Percentiles rank a stretch among this genome's conserved stretches.
Conservation (phyloP, 2,888 invertebrate genomes). For the Sminthurides aquaticus region DNA sequence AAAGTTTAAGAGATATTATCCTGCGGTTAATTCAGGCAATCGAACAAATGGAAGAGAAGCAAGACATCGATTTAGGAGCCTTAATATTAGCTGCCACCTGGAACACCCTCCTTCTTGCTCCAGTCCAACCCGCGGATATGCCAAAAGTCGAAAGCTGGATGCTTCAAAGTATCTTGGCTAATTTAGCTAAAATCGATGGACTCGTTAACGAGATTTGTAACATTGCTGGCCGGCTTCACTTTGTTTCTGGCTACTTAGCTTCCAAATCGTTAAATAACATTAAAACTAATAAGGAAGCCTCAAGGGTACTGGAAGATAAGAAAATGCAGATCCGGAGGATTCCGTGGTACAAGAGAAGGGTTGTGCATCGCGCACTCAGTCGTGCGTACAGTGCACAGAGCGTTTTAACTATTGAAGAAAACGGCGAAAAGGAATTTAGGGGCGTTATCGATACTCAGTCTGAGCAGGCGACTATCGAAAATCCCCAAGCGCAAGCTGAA, state of each 20-base stretch:
- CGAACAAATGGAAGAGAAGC: not conserved
- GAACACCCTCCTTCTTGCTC: not conserved
- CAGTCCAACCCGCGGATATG: not conserved
- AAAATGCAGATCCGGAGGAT: not conserved
- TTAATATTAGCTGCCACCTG: not conserved
- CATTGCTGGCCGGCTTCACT: not conserved
- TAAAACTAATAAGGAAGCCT: not conserved
- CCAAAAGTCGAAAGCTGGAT: not conserved
- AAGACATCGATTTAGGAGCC: conserved; percentile 5
- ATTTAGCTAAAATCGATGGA: not conserved
- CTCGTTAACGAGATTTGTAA: not conserved
- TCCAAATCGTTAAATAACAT: not conserved
- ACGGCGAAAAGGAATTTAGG: not conserved
- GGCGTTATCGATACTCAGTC: not conserved
- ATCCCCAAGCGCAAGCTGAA: too few species aligned
- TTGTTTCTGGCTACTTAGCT: not conserved
- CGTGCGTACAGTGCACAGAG: not conserved
- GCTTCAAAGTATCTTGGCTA: not conserved
- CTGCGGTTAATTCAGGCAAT: not conserved
- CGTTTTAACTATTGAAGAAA: not conserved
- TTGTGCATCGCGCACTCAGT: not conserved
- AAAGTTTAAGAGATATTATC: not conserved
- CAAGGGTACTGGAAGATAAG: not conserved
- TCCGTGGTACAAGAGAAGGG: not conserved
- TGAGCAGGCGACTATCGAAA: too few species aligned